These are phyloP conservation scores for Oceanodroma tethys DNA, from an alignment of 2,113 vertebrate species.

Conservation along the genomic window DNA sequence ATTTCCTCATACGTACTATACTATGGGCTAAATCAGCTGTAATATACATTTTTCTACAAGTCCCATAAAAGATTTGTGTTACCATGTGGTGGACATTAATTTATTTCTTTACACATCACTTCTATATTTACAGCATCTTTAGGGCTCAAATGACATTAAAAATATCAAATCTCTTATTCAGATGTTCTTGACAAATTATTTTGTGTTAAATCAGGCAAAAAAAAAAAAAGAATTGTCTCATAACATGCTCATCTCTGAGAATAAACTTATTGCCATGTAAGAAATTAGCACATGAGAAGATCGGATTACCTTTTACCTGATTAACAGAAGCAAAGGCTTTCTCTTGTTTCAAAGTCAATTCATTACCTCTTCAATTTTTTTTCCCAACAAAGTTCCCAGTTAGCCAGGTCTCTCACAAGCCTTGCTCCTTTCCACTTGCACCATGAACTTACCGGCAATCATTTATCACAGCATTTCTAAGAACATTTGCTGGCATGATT, in stretches of 20 bases:
- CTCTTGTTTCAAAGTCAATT: neutral
- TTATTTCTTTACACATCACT: neutral
- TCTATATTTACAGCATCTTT: neutral
- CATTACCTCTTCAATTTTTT: neutral
- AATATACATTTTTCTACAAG: neutral
- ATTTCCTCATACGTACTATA: fast-evolving
- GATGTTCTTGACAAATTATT: neutral
- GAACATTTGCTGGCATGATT: neutral
- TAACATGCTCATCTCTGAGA: neutral
- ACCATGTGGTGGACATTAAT: neutral
- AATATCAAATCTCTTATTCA: neutral
- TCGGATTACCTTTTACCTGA: neutral
- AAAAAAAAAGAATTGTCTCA: neutral
- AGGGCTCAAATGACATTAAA: neutral
- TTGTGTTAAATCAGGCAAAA: neutral
- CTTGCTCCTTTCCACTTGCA: neutral
- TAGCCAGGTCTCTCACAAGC: neutral
- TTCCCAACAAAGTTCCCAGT: neutral
- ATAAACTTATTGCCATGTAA: neutral
- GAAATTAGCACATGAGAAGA: neutral
- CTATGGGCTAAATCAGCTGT: neutral
- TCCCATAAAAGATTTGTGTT: neutral
- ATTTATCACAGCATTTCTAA: neutral
- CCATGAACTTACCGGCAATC: neutral
- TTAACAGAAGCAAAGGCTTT: neutral